Conservation (phyloP, 2,113 vertebrate species). For the Pterocles burchelli region DNA sequence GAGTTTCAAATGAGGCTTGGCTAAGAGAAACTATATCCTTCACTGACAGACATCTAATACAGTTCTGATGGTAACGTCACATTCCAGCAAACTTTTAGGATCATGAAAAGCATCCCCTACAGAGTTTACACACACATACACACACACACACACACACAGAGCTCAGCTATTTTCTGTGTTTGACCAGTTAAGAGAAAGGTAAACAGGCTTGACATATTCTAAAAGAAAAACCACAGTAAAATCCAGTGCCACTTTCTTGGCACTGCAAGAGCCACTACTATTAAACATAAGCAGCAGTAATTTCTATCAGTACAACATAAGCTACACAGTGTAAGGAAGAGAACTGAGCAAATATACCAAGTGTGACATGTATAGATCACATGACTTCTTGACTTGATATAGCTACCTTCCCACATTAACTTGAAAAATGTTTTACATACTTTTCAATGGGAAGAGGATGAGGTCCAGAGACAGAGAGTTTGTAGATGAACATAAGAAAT, state of each 20-base stretch:
- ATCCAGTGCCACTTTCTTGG: background rate
- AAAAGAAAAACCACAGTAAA: background rate
- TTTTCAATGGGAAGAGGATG: conserved; percentile 98
- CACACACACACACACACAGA: too few relatives aligned
- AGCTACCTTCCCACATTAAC: background rate
- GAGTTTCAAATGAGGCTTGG: background rate
- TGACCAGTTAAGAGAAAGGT: background rate
- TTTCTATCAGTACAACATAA: background rate
- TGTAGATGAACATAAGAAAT: conserved; percentile 97
- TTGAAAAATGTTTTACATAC: conserved; percentile 75
- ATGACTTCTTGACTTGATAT: background rate
- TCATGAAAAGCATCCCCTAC: background rate
- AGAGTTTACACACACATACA: background rate
- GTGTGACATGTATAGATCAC: background rate
- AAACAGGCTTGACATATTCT: background rate
- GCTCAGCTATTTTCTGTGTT: background rate
- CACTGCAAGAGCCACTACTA: background rate
- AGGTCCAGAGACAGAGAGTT: conserved; percentile 94
- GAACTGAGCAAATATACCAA: background rate
- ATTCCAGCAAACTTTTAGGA: background rate
- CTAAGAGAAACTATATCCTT: background rate
- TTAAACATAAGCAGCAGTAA: background rate
- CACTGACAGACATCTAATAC: background rate
- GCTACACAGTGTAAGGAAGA: background rate
- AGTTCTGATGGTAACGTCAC: background rate